Evolutionary conservation across 1,140 invertebrate genomes (phyloP), one percentile per base, ranked within the genome.

Genomic region (Dendrolimus punctatus): DNA sequence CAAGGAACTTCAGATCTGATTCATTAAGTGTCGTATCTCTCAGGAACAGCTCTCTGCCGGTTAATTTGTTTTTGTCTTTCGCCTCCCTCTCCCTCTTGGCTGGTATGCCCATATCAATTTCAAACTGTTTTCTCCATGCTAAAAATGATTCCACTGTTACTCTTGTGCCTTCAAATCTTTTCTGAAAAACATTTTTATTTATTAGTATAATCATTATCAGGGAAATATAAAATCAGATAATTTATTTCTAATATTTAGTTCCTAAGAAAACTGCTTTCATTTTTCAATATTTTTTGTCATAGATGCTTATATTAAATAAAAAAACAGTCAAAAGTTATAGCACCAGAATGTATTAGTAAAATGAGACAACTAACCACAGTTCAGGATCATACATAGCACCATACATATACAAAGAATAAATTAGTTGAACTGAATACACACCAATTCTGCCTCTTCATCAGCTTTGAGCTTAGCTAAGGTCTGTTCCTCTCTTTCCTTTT

Each of bases 111-210:
- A 94, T 93, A 85, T 98, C 96, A 49, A 92, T 91, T 84, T 99
- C 97, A 90, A 99, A 99, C 59, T 93, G 92, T 53, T 92, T 90
- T 78, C 98, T 98, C 98, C 98, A 99, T 41, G 90, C 92, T 57
- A 99, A 81, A 83, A 99, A 99, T n/a, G 95, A 94, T 88, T 99
- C 98, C 4, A 99, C 95, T 2, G 96, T 96, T 0, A 99, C 98
- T 74, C 93, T 88, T 2, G 97, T 99, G 37, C 98, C 98, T 88
- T 98, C 96, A 90, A 98, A 98, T 71, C 94, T 91, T 94, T 95
- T 96, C 93, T 96, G 78, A 67, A 88, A 89, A 61, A 23, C 3
- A 23, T 23, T 23, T 23, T 23, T 23, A 23, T 23, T 23, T 23
- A 23, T 23, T 23, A 23, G 23, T 23, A n/a, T n/a, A n/a, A n/a